Conservation (phyloP, 2,797 vertebrate genomes). For the Bradypodion pumilum region DNA sequence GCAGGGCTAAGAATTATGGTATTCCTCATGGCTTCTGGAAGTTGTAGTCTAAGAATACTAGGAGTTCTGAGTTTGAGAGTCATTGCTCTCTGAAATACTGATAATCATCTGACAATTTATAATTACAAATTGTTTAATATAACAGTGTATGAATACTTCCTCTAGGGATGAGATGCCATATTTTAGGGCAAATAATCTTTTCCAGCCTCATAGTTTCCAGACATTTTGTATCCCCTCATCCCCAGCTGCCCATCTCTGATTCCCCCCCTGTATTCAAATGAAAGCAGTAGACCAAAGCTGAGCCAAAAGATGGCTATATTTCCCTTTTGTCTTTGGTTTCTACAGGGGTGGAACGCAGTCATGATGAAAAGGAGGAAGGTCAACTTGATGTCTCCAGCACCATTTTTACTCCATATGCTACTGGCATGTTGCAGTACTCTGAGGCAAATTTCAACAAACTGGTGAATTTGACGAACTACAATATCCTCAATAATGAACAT, state of each 20-base stretch:
- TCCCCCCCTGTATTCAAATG: background rate
- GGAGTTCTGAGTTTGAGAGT: no score
- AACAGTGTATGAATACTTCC: background rate
- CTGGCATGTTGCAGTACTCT: conserved; percentile 77
- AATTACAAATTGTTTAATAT: background rate
- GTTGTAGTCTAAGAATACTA: no score
- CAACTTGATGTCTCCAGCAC: conserved; percentile 71
- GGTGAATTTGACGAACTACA: conserved; percentile 78
- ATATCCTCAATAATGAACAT: conserved; percentile 76
- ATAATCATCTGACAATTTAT: background rate
- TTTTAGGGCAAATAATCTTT: no score
- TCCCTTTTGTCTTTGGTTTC: background rate
- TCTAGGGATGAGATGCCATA: background rate
- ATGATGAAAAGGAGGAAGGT: conserved; percentile 74
- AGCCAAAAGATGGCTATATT: background rate
- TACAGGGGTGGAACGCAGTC: conserved; percentile 62
- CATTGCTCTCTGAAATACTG: background rate
- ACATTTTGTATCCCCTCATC: no score
- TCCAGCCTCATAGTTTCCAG: no score
- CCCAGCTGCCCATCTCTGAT: background rate
- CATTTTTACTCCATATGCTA: conserved; percentile 72
- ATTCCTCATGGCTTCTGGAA: no score
- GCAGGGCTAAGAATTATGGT: no score
- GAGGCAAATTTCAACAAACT: conserved; percentile 77
- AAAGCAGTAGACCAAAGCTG: background rate